A percentile compares a stretch with the other conserved stretches of the same genome.
phyloP scores from a whole-genome alignment of 2,113 vertebrate species.

The Cephalopterus ornatus region DNA sequence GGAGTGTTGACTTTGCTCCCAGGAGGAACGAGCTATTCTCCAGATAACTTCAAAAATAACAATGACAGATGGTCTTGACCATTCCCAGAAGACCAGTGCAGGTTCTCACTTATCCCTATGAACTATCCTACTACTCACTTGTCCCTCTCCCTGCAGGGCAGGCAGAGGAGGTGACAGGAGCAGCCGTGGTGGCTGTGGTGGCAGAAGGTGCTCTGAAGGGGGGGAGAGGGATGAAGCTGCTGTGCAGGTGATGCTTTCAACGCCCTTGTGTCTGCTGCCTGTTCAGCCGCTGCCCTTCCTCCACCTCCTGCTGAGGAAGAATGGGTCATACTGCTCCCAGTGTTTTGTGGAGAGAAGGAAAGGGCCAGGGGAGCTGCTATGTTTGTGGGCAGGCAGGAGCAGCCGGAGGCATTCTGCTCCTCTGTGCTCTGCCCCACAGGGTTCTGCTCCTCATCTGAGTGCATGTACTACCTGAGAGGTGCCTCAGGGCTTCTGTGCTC shows the following conservation, averaged over 20 bases:
- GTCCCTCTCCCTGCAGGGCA: neutral
- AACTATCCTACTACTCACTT: neutral
- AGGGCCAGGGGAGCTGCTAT: neutral
- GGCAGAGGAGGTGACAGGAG: neutral
- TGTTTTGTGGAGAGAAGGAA: neutral
- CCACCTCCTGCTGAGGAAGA: neutral
- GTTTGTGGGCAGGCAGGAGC: neutral
- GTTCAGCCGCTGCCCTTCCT: neutral
- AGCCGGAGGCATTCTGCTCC: neutral
- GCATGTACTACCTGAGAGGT: neutral
- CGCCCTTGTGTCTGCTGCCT: neutral
- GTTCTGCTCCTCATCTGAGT: neutral
- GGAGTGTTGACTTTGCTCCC: neutral
- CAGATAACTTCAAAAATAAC: neutral
- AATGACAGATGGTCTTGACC: neutral
- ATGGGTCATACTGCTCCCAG: neutral
- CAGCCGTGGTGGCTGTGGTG: fast-evolving
- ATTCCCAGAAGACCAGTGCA: neutral
- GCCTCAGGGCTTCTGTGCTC: neutral
- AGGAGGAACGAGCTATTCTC: neutral
- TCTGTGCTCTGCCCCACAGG: neutral
- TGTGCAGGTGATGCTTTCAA: neutral
- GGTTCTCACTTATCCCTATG: neutral
- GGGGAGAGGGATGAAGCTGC: neutral
- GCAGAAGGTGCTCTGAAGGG: neutral